phyloP scores from a whole-genome alignment of 2,113 vertebrate species.

The Gallinago undulata region DNA sequence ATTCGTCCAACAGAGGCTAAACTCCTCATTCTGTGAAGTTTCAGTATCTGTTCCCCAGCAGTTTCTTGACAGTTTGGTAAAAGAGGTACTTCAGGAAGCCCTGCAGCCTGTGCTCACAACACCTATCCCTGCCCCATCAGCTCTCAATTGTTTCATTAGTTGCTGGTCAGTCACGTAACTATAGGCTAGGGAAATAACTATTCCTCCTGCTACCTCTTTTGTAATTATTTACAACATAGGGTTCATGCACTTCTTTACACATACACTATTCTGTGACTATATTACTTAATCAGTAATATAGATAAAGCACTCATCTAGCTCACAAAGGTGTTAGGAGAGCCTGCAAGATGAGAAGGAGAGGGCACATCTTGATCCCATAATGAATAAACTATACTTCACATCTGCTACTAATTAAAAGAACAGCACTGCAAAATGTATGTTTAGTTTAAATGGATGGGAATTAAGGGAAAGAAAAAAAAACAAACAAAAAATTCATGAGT shows the following conservation, averaged over 20 bases:
- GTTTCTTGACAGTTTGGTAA: background rate
- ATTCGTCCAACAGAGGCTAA: background rate
- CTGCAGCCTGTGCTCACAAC: background rate
- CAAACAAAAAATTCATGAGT: background rate
- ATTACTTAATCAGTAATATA: background rate
- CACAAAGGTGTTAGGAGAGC: background rate
- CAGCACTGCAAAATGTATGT: background rate
- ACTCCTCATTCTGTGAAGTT: background rate
- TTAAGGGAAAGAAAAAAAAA: background rate
- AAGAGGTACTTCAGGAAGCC: background rate
- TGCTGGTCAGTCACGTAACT: background rate
- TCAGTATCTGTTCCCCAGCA: background rate
- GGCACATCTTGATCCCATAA: background rate
- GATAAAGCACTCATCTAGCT: background rate
- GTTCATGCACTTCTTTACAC: background rate
- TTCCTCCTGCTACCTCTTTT: background rate
- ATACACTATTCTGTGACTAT: background rate
- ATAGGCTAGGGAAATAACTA: background rate
- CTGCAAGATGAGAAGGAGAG: background rate
- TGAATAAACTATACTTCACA: background rate
- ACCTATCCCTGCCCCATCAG: background rate
- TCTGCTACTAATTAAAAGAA: background rate
- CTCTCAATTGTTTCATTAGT: background rate
- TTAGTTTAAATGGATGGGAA: background rate
- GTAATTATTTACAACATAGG: background rate